Evolutionary conservation across 2,888 invertebrate species (phyloP).

Genomic region (Oscheius sp.): DNA sequence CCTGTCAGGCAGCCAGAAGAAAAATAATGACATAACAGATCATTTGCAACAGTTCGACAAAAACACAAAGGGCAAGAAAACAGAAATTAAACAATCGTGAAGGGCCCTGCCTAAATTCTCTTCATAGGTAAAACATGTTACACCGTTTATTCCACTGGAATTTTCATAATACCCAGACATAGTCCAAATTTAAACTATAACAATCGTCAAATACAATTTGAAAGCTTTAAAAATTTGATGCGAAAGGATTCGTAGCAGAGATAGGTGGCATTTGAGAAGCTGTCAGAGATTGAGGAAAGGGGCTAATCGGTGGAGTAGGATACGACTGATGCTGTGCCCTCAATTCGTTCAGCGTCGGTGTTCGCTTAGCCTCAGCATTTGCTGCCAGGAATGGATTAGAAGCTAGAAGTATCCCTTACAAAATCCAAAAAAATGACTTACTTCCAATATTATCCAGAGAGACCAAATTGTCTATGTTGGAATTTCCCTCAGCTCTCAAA

Average conservation of each 20-base stretch:
- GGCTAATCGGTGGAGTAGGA: slow-evolving; percentile 45
- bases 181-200: background rate
- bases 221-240: slow-evolving; percentile 17
- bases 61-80: too few relatives aligned
- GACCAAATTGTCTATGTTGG: slow-evolving; percentile 81
- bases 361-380: slow-evolving; percentile 77
- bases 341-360: slow-evolving; percentile 79
- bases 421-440: background rate
- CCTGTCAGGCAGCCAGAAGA: too few relatives aligned
- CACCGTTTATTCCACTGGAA: background rate
- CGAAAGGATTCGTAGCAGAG: slow-evolving; percentile 29
- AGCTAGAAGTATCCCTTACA: slow-evolving; percentile 38
- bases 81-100: too few relatives aligned
- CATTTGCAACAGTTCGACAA: too few relatives aligned
- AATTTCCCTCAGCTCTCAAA: slow-evolving; percentile 87
- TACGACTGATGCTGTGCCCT: slow-evolving; percentile 59
- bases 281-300: slow-evolving; percentile 12
- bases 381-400: slow-evolving; percentile 78
- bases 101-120: too few relatives aligned
- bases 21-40: too few relatives aligned
- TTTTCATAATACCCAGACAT: background rate
- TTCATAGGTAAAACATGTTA: background rate
- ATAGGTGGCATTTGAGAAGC: slow-evolving; percentile 25
- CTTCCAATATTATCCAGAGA: slow-evolving; percentile 89
- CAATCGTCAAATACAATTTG: background rate